phyloP scores from a whole-genome alignment of 37 sponge, comb jelly and placozoan genomes.

The Ianthella basta region DNA sequence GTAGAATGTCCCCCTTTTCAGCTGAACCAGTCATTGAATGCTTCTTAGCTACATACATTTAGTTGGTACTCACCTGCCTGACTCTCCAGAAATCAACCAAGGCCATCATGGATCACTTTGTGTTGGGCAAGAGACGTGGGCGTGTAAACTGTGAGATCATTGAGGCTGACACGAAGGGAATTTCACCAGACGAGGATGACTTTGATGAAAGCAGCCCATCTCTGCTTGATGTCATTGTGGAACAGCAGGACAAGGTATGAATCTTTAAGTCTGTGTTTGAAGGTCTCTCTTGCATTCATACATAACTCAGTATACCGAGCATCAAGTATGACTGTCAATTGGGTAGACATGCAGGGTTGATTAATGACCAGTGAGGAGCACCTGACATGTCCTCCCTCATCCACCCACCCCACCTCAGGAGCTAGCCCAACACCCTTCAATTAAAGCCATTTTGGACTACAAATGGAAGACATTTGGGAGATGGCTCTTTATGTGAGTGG shows the following conservation, averaged over 20 bases:
- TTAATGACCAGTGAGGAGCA: no score
- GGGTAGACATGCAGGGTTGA: no score
- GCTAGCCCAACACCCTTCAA: conserved; percentile 24
- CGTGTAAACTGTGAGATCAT: conserved; percentile 29
- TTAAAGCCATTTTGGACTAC: conserved; percentile 10
- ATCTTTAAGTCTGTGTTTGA: no score
- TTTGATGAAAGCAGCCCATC: background rate
- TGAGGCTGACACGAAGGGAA: conserved; percentile 14
- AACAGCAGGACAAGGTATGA: conserved; percentile 4
- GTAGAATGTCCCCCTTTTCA: no score
- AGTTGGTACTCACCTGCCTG: no score
- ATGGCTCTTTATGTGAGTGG: conserved; percentile 1
- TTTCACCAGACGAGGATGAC: conserved; percentile 3
- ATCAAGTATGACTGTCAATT: no score
- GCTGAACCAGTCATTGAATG: no score
- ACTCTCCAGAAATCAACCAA: conserved; percentile 14
- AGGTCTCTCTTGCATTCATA: no score
- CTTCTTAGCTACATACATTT: no score
- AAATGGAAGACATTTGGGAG: conserved; percentile 25
- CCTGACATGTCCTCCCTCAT: no score
- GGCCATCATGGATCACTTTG: conserved; percentile 25
- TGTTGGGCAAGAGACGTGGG: background rate
- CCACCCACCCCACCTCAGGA: background rate
- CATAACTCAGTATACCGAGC: no score
- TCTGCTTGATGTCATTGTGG: background rate